phyloP scores from a whole-genome alignment of 1,140 invertebrate species.

The Panagrolaimus sp. region DNA sequence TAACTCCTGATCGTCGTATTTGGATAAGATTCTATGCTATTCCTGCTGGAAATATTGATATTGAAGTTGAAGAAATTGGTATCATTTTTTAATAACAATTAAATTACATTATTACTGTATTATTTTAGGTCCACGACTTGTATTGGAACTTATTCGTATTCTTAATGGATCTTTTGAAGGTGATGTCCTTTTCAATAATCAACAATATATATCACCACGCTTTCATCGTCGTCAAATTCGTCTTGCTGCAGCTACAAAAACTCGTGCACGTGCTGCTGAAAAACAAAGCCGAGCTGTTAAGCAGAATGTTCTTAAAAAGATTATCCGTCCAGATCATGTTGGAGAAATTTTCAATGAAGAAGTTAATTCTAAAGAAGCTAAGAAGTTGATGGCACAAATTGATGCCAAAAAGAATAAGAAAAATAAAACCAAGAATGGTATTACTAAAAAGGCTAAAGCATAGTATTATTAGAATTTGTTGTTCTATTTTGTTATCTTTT shows the following conservation, averaged over 20 bases:
- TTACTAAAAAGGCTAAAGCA: no score
- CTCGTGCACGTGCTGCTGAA: constrained; percentile 11
- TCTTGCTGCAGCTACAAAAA: constrained; percentile 24
- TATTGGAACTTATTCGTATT: constrained; percentile 84
- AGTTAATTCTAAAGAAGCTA: constrained; percentile 8
- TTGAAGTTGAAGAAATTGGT: constrained; percentile 78
- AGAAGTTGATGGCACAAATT: background rate
- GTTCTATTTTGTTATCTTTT: no score
- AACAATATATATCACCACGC: constrained; percentile 81
- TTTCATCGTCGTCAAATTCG: constrained; percentile 38
- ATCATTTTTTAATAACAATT: constrained; percentile 19
- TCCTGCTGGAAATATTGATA: constrained; percentile 82
- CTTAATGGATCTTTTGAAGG: constrained; percentile 93
- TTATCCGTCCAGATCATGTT: constrained; percentile 27
- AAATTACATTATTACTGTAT: constrained; percentile 23
- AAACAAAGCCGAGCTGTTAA: constrained; percentile 31
- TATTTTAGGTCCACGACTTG: constrained; percentile 76
- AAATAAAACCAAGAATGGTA: background rate
- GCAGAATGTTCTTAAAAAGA: constrained; percentile 23
- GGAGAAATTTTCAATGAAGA: constrained; percentile 36
- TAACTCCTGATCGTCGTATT: constrained; percentile 81
- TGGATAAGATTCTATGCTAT: constrained; percentile 99
- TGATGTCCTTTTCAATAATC: constrained; percentile 83
- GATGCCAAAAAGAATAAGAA: constrained; percentile 16
- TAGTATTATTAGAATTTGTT: no score